Conservation (phyloP, 1,140 invertebrate species). For the Campoletis sonorensis region DNA sequence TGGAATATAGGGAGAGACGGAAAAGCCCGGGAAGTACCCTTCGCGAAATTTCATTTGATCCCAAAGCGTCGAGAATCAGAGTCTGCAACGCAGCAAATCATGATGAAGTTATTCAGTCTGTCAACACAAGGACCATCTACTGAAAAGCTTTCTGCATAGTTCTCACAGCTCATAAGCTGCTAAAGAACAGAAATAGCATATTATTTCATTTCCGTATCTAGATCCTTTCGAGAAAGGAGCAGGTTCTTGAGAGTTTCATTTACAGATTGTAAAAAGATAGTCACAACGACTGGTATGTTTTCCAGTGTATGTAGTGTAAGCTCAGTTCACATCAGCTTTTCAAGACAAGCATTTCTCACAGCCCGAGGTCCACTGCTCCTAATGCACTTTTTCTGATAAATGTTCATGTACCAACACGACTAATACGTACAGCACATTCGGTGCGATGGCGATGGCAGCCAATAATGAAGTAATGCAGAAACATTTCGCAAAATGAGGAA, state of each 20-base stretch:
- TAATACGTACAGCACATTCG: slow-evolving; percentile 39
- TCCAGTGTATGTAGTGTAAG: background rate
- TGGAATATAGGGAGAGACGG: background rate
- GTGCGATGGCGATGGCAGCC: slow-evolving; percentile 6
- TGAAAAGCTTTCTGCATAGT: background rate
- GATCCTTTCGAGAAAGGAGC: background rate
- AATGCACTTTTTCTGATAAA: slow-evolving; percentile 32
- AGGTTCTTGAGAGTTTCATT: background rate
- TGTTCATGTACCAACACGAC: background rate
- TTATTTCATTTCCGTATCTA: background rate
- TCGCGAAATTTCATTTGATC: slow-evolving; percentile 59
- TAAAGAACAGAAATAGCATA: background rate
- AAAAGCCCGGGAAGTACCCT: slow-evolving; percentile 32
- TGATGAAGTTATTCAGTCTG: slow-evolving; percentile 32
- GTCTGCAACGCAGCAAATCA: slow-evolving; percentile 24
- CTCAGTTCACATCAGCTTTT: slow-evolving; percentile 25
- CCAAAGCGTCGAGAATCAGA: slow-evolving; percentile 18
- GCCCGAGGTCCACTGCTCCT: background rate
- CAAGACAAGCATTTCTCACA: slow-evolving; percentile 26
- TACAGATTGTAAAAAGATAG: background rate
- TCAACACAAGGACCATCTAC: background rate
- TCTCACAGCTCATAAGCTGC: background rate
- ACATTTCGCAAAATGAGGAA: background rate
- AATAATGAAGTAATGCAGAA: slow-evolving; percentile 9
- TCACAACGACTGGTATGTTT: background rate